Percentiles rank a stretch among this genome's conserved stretches.
Conservation (phyloP, 2,888 invertebrate species). For the Papilio demoleus region DNA sequence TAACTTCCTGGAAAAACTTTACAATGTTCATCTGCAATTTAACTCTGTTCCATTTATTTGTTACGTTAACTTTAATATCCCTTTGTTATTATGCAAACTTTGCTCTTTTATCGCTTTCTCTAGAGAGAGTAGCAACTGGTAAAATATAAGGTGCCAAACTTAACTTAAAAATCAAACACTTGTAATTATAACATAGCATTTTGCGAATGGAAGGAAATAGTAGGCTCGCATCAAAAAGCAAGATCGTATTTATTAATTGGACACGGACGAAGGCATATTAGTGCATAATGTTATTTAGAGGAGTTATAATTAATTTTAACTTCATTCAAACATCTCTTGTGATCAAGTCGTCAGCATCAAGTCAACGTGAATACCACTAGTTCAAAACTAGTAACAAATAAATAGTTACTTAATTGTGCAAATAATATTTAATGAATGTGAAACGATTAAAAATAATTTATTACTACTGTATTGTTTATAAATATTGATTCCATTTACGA, state of each 20-base stretch:
- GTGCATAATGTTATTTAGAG: too few relatives aligned
- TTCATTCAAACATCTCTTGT: too few relatives aligned
- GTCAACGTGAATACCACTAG: neutral
- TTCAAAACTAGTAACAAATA: too few relatives aligned
- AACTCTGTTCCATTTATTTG: constrained; percentile 32
- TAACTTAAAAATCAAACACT: neutral
- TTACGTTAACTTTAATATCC: constrained; percentile 11
- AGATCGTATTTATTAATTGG: too few relatives aligned
- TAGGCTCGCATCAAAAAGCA: too few relatives aligned
- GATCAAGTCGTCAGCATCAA: too few relatives aligned
- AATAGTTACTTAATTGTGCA: too few relatives aligned
- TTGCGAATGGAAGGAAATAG: too few relatives aligned
- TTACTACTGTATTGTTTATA: neutral
- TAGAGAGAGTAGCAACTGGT: neutral
- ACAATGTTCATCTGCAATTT: constrained; percentile 37
- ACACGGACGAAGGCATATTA: too few relatives aligned
- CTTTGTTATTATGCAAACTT: neutral
- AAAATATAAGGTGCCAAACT: neutral
- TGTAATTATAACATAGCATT: too few relatives aligned
- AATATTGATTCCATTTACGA: neutral
- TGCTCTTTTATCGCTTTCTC: neutral
- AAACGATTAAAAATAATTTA: neutral
- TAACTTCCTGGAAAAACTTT: constrained; percentile 43
- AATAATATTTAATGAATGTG: neutral
- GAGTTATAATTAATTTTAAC: too few relatives aligned